Evolutionary conservation across 2,797 vertebrate genomes (phyloP).

Genomic region (Anableps anableps): DNA sequence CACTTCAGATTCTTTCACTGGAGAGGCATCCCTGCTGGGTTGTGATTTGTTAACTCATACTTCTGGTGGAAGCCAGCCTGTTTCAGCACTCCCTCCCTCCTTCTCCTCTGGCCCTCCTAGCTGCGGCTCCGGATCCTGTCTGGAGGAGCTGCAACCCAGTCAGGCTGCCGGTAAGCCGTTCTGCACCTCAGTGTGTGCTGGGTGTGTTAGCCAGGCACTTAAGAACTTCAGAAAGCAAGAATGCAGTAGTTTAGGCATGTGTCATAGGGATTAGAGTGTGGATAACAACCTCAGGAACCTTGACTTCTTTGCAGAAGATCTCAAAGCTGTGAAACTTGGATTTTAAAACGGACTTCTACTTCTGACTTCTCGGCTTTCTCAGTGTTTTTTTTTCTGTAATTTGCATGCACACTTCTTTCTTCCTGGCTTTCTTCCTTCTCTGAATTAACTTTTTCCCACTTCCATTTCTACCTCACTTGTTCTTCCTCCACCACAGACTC

Average conservation of each 20-base stretch:
- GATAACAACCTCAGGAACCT: conserved; percentile 44
- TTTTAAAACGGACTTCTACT: conserved; percentile 46
- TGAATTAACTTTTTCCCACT: conserved; percentile 81
- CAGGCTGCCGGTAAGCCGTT: conserved; percentile 88
- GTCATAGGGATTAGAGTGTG: conserved; percentile 6
- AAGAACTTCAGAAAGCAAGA: neutral
- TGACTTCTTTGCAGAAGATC: conserved; percentile 45
- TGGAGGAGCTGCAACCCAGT: conserved; percentile 87
- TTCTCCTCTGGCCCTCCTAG: conserved; percentile 83
- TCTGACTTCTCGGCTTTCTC: conserved; percentile 47
- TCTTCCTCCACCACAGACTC: conserved; percentile 85
- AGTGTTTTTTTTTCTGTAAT: conserved; percentile 54
- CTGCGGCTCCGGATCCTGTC: conserved; percentile 81
- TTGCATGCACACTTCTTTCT: conserved; percentile 48
- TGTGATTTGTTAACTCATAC: conserved; percentile 92
- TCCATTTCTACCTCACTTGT: conserved; percentile 60
- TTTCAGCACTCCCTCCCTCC: conserved; percentile 88
- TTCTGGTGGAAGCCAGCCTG: conserved; percentile 81
- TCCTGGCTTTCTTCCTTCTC: conserved; percentile 61
- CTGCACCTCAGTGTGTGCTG: conserved; percentile 18
- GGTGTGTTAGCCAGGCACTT: conserved; percentile 17
- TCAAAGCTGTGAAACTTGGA: conserved; percentile 50
- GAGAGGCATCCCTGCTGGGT: conserved; percentile 92
- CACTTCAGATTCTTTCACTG: conserved; percentile 89
- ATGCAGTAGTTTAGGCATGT: neutral